phyloP scores from a whole-genome alignment of 2,113 vertebrate genomes.

The Eclectus roratus region DNA sequence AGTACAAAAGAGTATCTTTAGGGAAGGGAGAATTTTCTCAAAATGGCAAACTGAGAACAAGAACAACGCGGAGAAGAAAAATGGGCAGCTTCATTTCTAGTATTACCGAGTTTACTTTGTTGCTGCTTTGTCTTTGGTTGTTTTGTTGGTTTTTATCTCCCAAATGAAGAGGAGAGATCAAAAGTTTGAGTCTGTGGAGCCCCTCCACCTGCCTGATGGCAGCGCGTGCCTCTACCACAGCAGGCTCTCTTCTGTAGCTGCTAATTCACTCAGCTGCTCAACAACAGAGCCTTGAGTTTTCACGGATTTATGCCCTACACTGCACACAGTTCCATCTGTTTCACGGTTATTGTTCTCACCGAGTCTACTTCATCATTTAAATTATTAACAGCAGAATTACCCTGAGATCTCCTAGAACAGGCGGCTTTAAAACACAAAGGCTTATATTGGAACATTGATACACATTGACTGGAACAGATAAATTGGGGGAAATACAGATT shows the following conservation, averaged over 20 bases:
- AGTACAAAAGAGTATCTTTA: not conserved
- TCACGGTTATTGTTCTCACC: conserved; percentile 22
- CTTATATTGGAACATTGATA: not conserved
- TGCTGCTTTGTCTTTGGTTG: not conserved
- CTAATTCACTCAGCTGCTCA: not conserved
- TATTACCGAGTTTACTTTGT: not conserved
- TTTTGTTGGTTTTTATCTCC: accelerated
- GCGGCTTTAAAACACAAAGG: not conserved
- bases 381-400: conserved; percentile 68
- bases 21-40: not conserved
- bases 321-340: conserved; percentile 5
- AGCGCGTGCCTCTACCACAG: not conserved
- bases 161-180: not conserved
- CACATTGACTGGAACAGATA: not conserved
- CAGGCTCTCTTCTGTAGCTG: not conserved
- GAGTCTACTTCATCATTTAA: conserved; percentile 37
- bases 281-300: not conserved
- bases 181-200: accelerated
- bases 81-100: accelerated
- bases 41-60: not conserved
- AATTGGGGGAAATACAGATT: not conserved
- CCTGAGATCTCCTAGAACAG: not conserved
- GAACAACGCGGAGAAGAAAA: not conserved
- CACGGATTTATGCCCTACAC: conserved; percentile 5
- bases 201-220: not conserved